Evolutionary conservation across 2,888 invertebrate genomes (phyloP).

Genomic region (Antitype chi): DNA sequence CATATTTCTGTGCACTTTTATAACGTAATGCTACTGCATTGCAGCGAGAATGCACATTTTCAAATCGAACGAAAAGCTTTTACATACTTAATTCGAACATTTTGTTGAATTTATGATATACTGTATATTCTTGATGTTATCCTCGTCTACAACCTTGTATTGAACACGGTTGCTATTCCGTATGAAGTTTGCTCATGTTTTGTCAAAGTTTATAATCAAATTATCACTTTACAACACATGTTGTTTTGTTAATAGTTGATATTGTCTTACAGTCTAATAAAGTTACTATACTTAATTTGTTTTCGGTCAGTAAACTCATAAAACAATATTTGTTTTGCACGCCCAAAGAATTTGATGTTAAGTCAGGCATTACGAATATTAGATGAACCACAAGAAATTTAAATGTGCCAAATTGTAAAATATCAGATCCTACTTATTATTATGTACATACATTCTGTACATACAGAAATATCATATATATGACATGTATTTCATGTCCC

Average conservation of each 20-base stretch:
- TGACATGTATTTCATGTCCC: slow-evolving; percentile 66
- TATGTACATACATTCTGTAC: slow-evolving; percentile 67
- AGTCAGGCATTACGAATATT: slow-evolving; percentile 72
- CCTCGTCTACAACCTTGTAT: slow-evolving; percentile 52
- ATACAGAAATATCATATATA: slow-evolving; percentile 63
- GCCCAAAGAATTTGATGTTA: slow-evolving; percentile 79
- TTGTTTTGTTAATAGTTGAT: slow-evolving; percentile 67
- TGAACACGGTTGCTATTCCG: slow-evolving; percentile 46
- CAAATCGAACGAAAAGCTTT: slow-evolving; percentile 59
- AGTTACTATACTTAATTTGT: slow-evolving; percentile 77
- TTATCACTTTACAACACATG: slow-evolving; percentile 61
- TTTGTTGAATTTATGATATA: slow-evolving; percentile 59
- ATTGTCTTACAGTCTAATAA: slow-evolving; percentile 72
- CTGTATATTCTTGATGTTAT: slow-evolving; percentile 54
- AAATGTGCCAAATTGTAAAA: slow-evolving; percentile 85
- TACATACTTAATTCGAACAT: slow-evolving; percentile 50
- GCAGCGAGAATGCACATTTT: slow-evolving; percentile 40
- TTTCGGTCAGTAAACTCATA: slow-evolving; percentile 82
- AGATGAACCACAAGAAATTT: slow-evolving; percentile 69
- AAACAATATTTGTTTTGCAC: slow-evolving; percentile 72
- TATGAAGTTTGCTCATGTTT: slow-evolving; percentile 62
- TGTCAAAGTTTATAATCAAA: slow-evolving; percentile 67
- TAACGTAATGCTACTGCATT: slow-evolving; percentile 49
- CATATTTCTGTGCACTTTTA: slow-evolving; percentile 52
- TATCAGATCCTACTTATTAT: slow-evolving; percentile 72